Conservation (phyloP, 2,888 invertebrate species). For the Nomada flava region DNA sequence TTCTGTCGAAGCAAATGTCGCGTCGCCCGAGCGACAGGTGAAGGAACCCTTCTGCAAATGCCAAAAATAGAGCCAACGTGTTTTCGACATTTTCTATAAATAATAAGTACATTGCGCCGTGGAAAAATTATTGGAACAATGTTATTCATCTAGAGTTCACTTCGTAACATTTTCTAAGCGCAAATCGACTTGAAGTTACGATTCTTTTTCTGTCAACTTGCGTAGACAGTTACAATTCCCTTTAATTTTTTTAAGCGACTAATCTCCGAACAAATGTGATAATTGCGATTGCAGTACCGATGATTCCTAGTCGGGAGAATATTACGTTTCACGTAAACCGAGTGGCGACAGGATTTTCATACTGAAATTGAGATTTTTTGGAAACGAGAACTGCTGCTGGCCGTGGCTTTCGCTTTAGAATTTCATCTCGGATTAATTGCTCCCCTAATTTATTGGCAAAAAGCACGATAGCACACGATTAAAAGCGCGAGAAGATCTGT, state of each 20-base stretch:
- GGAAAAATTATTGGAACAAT: too few species aligned
- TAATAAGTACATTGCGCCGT: too few species aligned
- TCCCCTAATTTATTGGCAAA: constrained; percentile 16
- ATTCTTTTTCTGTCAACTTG: background rate
- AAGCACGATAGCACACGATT: constrained; percentile 2
- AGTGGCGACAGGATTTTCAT: constrained; percentile 3
- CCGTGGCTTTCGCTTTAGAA: background rate
- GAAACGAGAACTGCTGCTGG: background rate
- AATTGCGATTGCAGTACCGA: constrained; percentile 17
- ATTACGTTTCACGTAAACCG: constrained; percentile 3
- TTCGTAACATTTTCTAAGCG: too few species aligned
- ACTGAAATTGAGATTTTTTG: background rate
- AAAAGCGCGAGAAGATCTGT: constrained; percentile 19
- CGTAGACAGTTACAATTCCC: constrained; percentile 31
- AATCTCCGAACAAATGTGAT: constrained; percentile 21
- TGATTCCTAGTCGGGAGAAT: constrained; percentile 4
- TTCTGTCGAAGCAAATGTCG: constrained; percentile 23
- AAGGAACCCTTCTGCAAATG: background rate
- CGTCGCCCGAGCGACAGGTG: background rate
- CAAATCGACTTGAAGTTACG: background rate
- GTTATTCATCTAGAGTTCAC: too few species aligned
- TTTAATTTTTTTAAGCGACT: constrained; percentile 19
- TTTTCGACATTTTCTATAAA: background rate
- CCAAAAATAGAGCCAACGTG: background rate
- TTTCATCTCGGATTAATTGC: background rate